Conservation (phyloP, 1,140 invertebrate genomes). For the Danaus plexippus region DNA sequence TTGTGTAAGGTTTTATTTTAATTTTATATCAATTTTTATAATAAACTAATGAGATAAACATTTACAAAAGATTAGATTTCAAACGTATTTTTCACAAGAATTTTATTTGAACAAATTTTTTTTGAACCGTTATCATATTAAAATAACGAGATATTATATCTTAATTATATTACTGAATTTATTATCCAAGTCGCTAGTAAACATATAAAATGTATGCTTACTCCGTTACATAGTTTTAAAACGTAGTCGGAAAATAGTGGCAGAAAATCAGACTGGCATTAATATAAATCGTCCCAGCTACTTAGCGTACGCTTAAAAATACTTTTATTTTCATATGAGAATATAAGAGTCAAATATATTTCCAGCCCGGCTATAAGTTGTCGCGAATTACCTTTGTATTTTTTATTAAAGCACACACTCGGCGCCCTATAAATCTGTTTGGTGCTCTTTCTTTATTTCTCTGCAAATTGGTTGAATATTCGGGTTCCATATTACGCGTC, state of each 20-base stretch:
- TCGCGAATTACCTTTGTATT: slow-evolving; percentile 60
- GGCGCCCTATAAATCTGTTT: slow-evolving; percentile 62
- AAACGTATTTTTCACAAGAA: too few species aligned
- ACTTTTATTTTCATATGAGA: slow-evolving; percentile 43
- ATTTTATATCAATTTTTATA: too few species aligned
- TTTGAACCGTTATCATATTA: too few species aligned
- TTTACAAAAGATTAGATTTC: too few species aligned
- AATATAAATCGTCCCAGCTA: slow-evolving; percentile 17
- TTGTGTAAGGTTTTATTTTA: too few species aligned
- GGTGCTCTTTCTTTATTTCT: slow-evolving; percentile 49
- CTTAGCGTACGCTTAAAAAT: slow-evolving; percentile 20
- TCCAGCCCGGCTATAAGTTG: slow-evolving; percentile 53
- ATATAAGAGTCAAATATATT: slow-evolving; percentile 50
- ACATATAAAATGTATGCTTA: too few species aligned
- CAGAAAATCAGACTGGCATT: slow-evolving; percentile 4
- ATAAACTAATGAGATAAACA: too few species aligned
- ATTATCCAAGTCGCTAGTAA: too few species aligned
- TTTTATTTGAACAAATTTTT: too few species aligned
- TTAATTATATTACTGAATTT: too few species aligned
- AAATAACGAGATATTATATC: too few species aligned
- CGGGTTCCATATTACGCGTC: slow-evolving; percentile 12
- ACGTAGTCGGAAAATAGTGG: slow-evolving; percentile 2
- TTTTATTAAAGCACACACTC: slow-evolving; percentile 60
- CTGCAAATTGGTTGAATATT: slow-evolving; percentile 48
- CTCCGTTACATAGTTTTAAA: slow-evolving; percentile 1